Conservation (phyloP, 2,113 vertebrate genomes). For the Phylloscopus trochiloides region DNA sequence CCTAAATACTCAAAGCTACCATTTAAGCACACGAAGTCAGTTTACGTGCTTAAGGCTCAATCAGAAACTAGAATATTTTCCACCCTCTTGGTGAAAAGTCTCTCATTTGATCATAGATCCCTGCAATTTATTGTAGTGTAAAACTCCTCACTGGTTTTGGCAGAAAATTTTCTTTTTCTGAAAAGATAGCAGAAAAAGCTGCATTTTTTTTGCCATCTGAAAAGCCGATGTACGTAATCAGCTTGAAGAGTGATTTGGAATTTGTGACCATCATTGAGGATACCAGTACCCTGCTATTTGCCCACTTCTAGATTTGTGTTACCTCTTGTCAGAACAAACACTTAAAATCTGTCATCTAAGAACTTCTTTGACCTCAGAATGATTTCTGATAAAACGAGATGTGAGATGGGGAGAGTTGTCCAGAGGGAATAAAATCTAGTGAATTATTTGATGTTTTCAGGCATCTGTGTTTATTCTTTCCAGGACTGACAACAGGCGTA, state of each 20-base stretch:
- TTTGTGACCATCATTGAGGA: background rate
- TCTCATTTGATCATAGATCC: background rate
- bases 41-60: background rate
- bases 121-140: background rate
- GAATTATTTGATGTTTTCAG: conserved; percentile 67
- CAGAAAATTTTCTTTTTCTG: background rate
- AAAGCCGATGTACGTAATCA: background rate
- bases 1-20: background rate
- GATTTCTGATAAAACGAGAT: conserved; percentile 66
- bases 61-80: background rate
- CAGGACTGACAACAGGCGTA: conserved; percentile 28
- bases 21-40: background rate
- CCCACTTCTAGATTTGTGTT: conserved; percentile 18
- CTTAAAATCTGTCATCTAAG: conserved; percentile 61
- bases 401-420: conserved; percentile 34
- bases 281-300: background rate
- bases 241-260: background rate
- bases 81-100: background rate
- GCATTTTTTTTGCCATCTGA: background rate
- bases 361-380: conserved; percentile 69
- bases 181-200: background rate
- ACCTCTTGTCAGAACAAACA: conserved; percentile 55
- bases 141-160: background rate
- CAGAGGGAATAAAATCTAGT: conserved; percentile 58
- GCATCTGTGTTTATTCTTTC: conserved; percentile 53